A percentile compares a stretch with the other conserved stretches of the same genome.
phyloP scores from a whole-genome alignment of 2,797 vertebrate species.

The Chromis chromis region DNA sequence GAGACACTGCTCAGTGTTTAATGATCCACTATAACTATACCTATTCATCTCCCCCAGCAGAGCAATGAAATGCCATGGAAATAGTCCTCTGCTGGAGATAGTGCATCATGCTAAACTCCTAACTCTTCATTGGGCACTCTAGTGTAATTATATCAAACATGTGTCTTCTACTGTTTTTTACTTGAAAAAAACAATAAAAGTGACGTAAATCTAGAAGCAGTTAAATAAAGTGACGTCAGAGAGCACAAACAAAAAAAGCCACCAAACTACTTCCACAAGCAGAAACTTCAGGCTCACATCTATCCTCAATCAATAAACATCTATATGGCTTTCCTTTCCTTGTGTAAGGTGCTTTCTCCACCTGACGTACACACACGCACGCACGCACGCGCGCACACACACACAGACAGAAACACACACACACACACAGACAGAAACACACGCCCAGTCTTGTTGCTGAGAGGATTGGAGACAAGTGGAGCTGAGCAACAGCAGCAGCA shows the following conservation, averaged over 20 bases:
- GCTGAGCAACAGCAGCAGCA: conserved; percentile 62
- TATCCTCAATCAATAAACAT: conserved; percentile 70
- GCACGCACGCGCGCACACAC: conserved; percentile 10
- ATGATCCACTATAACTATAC: conserved; percentile 79
- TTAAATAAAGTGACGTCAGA: conserved; percentile 46
- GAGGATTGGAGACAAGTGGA: conserved; percentile 58
- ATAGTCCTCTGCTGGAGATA: conserved; percentile 60
- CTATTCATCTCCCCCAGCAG: conserved; percentile 75
- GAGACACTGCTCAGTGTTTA: conserved; percentile 74
- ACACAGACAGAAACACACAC: not conserved
- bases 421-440: not conserved
- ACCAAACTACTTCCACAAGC: conserved; percentile 47
- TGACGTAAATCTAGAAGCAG: not conserved
- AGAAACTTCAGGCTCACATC: conserved; percentile 60
- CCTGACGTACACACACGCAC: conserved; percentile 23
- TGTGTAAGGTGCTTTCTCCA: conserved; percentile 29
- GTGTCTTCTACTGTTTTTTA: conserved; percentile 22
- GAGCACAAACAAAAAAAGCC: conserved; percentile 10
- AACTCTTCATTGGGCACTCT: conserved; percentile 27
- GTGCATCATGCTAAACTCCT: conserved; percentile 58
- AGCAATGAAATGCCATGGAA: conserved; percentile 61
- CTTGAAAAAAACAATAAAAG: not conserved
- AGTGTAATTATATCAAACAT: conserved; percentile 30
- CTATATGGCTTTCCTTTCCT: conserved; percentile 51
- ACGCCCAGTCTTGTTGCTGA: conserved; percentile 44